Percentiles rank a stretch among this genome's conserved stretches.
Evolutionary conservation across 2,113 vertebrate species (phyloP).

Genomic region (Antigone vipio): DNA sequence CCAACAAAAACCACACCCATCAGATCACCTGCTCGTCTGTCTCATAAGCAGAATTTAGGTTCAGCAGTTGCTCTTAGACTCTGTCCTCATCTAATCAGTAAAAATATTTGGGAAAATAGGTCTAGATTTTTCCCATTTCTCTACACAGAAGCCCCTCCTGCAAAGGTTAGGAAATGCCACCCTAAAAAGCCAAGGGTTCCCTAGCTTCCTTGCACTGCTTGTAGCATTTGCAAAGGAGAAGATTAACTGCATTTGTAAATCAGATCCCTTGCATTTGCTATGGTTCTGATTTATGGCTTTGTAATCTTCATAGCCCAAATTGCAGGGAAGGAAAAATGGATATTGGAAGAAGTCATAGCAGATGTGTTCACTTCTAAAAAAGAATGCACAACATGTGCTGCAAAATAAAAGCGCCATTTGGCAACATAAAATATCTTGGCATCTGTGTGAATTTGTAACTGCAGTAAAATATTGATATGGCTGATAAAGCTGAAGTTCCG

Average conservation of each 20-base stretch:
- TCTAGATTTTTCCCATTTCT: not conserved
- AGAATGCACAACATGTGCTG: conserved; percentile 78
- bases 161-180: not conserved
- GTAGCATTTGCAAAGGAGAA: conserved; percentile 3
- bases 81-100: not conserved
- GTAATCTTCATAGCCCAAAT: conserved; percentile 63
- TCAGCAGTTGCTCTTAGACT: not conserved
- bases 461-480: conserved; percentile 78
- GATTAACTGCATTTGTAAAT: conserved; percentile 56
- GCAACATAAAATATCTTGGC: conserved; percentile 79
- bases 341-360: conserved; percentile 72
- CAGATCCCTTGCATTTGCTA: conserved; percentile 36
- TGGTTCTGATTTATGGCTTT: conserved; percentile 63
- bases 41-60: not conserved
- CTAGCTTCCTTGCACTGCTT: not conserved
- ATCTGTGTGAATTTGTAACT: conserved; percentile 76
- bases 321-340: conserved; percentile 60
- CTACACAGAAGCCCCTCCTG: not conserved
- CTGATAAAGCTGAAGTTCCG: conserved; percentile 70
- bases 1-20: not conserved
- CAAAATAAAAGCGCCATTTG: conserved; percentile 80
- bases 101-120: not conserved
- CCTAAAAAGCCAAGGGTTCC: conserved; percentile 15
- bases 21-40: not conserved
- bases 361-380: conserved; percentile 79